These are phyloP conservation scores for Paramisgurnus dabryanus DNA, from an alignment of 2,113 vertebrate species.

Conservation along the genomic window DNA sequence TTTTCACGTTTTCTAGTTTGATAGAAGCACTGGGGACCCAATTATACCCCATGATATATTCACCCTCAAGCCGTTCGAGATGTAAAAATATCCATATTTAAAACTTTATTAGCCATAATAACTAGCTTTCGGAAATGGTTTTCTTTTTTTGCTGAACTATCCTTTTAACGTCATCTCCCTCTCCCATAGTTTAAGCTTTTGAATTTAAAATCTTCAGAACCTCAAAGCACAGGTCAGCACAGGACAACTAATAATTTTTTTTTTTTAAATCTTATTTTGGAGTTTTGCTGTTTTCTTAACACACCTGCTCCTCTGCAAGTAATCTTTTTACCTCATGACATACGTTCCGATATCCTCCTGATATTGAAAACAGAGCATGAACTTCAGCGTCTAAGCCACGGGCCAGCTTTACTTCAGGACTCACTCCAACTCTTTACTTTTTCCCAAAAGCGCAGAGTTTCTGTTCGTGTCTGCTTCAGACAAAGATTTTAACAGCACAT, in stretches of 20 bases:
- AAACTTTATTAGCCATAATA: no score
- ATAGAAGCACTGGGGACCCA: no score
- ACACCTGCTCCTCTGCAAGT: neutral
- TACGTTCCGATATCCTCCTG: neutral
- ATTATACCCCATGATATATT: no score
- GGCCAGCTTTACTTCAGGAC: neutral
- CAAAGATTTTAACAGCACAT: slow-evolving; percentile 20
- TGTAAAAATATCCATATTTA: no score
- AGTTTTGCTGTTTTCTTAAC: neutral
- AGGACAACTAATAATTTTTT: neutral
- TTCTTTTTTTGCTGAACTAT: no score
- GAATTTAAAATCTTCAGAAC: neutral
- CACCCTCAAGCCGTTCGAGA: no score
- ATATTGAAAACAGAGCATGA: slow-evolving; percentile 5
- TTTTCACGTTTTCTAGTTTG: no score
- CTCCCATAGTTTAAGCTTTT: neutral
- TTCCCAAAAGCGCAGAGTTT: neutral
- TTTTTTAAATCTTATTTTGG: neutral
- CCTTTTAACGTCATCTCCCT: neutral
- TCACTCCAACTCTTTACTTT: neutral
- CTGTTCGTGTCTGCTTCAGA: slow-evolving; percentile 7
- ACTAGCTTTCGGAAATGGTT: no score
- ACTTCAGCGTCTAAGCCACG: slow-evolving; percentile 1
- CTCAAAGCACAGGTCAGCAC: neutral
- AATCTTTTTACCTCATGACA: neutral